Evolutionary conservation across 1,140 invertebrate genomes (phyloP), one percentile per base, ranked within the genome.

Genomic region (Drosophila auraria): DNA sequence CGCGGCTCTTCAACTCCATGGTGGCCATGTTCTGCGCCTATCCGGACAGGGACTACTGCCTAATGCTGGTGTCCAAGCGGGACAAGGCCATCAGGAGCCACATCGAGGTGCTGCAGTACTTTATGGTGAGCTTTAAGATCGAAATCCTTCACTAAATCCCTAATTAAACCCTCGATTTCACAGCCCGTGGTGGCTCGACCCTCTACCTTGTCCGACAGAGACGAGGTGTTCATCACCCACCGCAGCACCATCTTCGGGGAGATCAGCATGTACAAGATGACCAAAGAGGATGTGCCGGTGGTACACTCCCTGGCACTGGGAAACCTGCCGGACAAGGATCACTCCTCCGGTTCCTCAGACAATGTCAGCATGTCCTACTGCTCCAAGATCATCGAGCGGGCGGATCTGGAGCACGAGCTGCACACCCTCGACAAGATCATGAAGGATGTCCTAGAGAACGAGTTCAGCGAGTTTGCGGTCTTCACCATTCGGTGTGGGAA

Each of bases 401-500:
- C 15, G 0, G 20, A 80, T 1, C 3, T 56, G 1, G 82, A 82
- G 8, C 45, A 77, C 4, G 86, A 90, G 57, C 0, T 66, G 8
- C 3, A 2, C 0, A 42, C 72, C 0, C 36, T 90, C 4, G 49
- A 71, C 2, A 17, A 57, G 3, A 83, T 91, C n/a, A 66, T 92
- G 30, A 42, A 53, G 7, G 80, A 91, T 54, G 84, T 92, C 8
- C 59, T 92, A 12, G 30, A 62, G 3, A 81, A 89, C 36, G 51
- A 64, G 7, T 36, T 38, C 9, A 89, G 58, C 15, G 76, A 91
- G 17, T 92, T 78, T 20, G 17, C 68, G 27, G 63, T 83, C 0
- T 80, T 82, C 17, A 92, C 91, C 42, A 92, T 92, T 56, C 82
- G 91, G 15, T 91, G 87, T 30, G 91, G 91, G 0, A 61, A 90